Base-by-base conservation (phyloP, 1,140 invertebrate species). In the Ips typographus region DNA sequence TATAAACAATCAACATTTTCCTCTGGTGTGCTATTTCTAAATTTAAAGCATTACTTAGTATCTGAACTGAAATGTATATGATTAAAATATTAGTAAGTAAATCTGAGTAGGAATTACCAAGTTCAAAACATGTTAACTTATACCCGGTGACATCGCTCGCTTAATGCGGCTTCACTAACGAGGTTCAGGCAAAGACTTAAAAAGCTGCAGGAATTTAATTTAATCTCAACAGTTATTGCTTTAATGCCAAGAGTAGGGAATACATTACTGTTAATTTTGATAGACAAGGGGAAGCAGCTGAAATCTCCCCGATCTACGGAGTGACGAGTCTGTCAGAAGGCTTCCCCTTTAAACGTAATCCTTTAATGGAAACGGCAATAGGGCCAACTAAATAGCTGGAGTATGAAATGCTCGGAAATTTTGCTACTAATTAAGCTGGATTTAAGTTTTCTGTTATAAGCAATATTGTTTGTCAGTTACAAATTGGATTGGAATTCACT, bases 251-350 rank as follows among this genome's bases (percentile, higher is more conserved):
- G 44, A 36, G 53, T 56, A 39, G 22, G 53, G n/a, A 56, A 56
- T 56, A 56, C 53, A 37, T 49, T 49, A 6, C 7, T 49, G 44
- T 63, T 55, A 55, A 55, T 55, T 55, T 55, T 55, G 52, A 55
- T 55, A 55, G 52, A 55, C 52, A 55, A 55, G 52, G 52, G 52
- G 52, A 55, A 55, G 52, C 52, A 55, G 7, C 52, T 55, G 52
- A 55, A 55, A 55, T 55, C 52, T 55, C 52, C 52, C 52, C 37
- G 52, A 55, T 5, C 52, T 1, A 37, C n/a, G 5, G 8, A 55
- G 52, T 55, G 52, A 55, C 52, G 52, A 55, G 8, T 36, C 52
- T 37, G 52, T 55, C 52, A 55, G 7, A 5, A n/a, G n/a, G 52
- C 37, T 55, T 38, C 52, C 52, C 52, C 52, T 37, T 55, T 37